Conservation (phyloP, 2,113 vertebrate genomes). For the Aspidoscelis tigris region DNA sequence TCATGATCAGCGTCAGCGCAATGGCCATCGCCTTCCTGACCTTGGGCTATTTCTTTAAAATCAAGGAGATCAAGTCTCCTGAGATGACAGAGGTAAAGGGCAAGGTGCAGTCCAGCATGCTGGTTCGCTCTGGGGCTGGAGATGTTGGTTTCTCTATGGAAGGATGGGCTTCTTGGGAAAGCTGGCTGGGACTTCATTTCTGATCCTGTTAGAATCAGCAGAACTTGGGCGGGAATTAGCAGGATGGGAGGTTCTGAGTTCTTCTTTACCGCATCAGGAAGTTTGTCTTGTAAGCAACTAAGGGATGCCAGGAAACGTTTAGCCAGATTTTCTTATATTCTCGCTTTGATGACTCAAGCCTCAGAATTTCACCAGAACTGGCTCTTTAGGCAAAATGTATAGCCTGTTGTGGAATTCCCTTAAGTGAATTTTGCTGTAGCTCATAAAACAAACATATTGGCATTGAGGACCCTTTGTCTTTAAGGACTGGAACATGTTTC, state of each 20-base stretch:
- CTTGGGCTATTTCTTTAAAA: constrained; percentile 98
- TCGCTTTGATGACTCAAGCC: background rate
- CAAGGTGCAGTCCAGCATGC: background rate
- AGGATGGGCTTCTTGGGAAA: background rate
- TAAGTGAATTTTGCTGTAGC: background rate
- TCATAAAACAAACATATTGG: no score
- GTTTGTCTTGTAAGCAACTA: background rate
- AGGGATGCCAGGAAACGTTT: background rate
- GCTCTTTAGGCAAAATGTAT: no score
- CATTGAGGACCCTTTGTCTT: background rate
- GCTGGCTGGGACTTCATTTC: background rate
- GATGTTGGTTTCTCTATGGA: background rate
- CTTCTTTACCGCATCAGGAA: background rate
- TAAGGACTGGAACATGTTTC: constrained; percentile 98
- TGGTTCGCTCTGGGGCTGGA: background rate
- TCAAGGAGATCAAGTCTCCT: constrained; percentile 98
- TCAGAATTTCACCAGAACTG: background rate
- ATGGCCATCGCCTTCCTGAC: constrained; percentile 98
- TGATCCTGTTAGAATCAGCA: background rate
- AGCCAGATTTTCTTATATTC: background rate
- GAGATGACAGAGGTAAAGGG: constrained; percentile 91
- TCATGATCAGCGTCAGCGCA: constrained; percentile 97
- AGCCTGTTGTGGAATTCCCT: background rate
- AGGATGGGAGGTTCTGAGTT: background rate
- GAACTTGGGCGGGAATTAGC: background rate